Base-by-base conservation (phyloP, 2,888 invertebrate genomes). In the Epirrhoe tristata region DNA sequence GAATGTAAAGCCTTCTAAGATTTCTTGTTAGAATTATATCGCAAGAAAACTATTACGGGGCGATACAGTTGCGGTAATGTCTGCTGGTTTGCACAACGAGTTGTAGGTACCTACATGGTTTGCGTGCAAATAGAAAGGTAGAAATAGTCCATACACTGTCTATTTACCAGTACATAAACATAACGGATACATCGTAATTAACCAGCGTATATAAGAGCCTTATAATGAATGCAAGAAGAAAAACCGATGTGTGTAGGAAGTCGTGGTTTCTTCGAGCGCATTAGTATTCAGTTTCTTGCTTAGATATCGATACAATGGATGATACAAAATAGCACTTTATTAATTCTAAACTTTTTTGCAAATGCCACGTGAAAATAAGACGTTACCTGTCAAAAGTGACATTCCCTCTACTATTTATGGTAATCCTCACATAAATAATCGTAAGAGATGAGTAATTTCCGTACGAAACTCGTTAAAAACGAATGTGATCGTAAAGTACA, bases 381-480 rank as follows among this genome's bases (percentile, higher is more conserved):
- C 62, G 57, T 69, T 68, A 66, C 66, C 34, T 67, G 67, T 69
- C 72, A 68, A 53, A 66, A 60, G 60, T 66, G 64, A 67, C 54
- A 56, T 64, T 69, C 58, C 43, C 36, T 72, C 63, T 58, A 63
- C 71, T 74, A 73, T 75, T 77, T 75, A 77, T 70, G 73, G 57
- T 74, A 76, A 76, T 73, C 64, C 7, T 50, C 43, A 61, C 77
- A 75, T 76, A 74, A 76, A 76, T 64, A 73, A 67, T 67, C 60
- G 63, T 63, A 53, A 55, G 64, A 62, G 65, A 74, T 67, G 63
- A 69, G 63, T 71, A 74, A 75, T 74, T 71, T 72, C 58, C 52
- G 67, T 54, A 69, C 63, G 58, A 66, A 65, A 73, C 63, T 73
- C 72, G 67, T 76, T 73, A 73, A 73, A n/a, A 60, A 67, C 60